Conservation (phyloP, 2,113 vertebrate species). For the Protomyctophum bolini region DNA sequence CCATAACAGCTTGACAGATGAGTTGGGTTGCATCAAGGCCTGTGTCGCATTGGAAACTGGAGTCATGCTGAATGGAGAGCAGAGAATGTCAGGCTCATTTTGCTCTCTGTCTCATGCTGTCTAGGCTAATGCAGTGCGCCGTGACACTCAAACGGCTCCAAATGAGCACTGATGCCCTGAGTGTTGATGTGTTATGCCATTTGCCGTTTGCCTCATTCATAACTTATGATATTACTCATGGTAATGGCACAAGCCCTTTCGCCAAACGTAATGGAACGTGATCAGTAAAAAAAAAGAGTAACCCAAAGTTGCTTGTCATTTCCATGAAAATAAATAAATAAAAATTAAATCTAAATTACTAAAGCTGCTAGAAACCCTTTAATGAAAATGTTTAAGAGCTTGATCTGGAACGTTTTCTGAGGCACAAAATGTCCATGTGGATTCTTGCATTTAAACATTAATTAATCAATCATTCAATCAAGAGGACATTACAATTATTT, state of each 20-base stretch:
- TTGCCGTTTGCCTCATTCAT: slow-evolving; percentile 75
- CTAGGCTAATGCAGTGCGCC: slow-evolving; percentile 45
- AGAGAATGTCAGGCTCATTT: slow-evolving; percentile 65
- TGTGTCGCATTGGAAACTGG: slow-evolving; percentile 58
- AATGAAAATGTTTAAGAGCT: slow-evolving; percentile 40
- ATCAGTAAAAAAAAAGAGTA: slow-evolving; percentile 65
- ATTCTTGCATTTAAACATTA: slow-evolving; percentile 53
- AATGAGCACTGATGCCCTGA: slow-evolving; percentile 65
- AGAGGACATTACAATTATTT: slow-evolving; percentile 9
- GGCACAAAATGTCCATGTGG: slow-evolving; percentile 37
- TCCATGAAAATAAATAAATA: slow-evolving; percentile 9
- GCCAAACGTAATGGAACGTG: slow-evolving; percentile 73
- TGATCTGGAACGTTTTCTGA: slow-evolving; percentile 54
- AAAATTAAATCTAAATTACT: neutral
- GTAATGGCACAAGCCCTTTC: slow-evolving; percentile 65
- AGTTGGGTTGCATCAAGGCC: slow-evolving; percentile 56
- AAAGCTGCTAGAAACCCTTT: slow-evolving; percentile 51
- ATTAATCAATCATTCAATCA: slow-evolving; percentile 58
- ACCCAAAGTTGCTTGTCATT: slow-evolving; percentile 60
- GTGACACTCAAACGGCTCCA: slow-evolving; percentile 70
- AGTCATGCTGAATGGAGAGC: slow-evolving; percentile 66
- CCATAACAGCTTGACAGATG: slow-evolving; percentile 46
- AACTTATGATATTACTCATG: slow-evolving; percentile 72
- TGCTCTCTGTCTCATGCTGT: slow-evolving; percentile 58
- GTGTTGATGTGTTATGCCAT: slow-evolving; percentile 71